Percentiles rank a stretch among this genome's conserved stretches.
phyloP scores from a whole-genome alignment of 2,888 invertebrate species.

The Clistopyga incitator region DNA sequence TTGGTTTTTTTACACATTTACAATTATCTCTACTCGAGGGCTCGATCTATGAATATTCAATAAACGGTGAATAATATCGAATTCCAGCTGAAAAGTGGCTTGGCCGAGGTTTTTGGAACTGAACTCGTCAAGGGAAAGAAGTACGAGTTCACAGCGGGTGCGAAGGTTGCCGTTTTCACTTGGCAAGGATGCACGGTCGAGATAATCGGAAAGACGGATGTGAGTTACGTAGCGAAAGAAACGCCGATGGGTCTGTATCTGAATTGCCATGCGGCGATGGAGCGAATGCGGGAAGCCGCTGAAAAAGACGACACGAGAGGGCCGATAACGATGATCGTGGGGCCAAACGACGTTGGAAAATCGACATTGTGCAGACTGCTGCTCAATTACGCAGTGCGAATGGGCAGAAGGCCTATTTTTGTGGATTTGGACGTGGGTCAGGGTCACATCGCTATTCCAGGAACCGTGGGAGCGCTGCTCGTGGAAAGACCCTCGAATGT shows the following conservation, averaged over 20 bases:
- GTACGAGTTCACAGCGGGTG: constrained; percentile 94
- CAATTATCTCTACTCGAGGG: too few species aligned
- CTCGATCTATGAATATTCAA: too few species aligned
- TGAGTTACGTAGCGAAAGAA: constrained; percentile 97
- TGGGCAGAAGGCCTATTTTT: constrained; percentile 94
- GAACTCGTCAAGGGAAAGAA: constrained; percentile 97
- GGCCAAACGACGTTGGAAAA: constrained; percentile 98
- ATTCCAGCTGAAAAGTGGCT: constrained; percentile 92
- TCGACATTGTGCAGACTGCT: constrained; percentile 95
- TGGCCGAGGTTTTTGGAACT: constrained; percentile 98
- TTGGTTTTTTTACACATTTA: too few species aligned
- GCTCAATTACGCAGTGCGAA: constrained; percentile 97
- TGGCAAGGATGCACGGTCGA: constrained; percentile 97
- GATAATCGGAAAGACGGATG: constrained; percentile 95
- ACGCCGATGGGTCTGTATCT: constrained; percentile 98
- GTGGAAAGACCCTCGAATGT: constrained; percentile 97
- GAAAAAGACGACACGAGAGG: constrained; percentile 91
- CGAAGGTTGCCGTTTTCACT: constrained; percentile 98
- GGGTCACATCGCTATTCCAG: constrained; percentile 95
- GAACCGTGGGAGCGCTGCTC: constrained; percentile 94
- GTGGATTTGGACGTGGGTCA: constrained; percentile 99
- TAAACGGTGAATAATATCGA: not conserved
- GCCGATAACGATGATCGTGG: constrained; percentile 95
- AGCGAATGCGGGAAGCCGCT: constrained; percentile 93
- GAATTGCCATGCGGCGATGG: constrained; percentile 97